Percentiles rank a stretch among this genome's conserved stretches.
These are phyloP conservation scores for Corticium candelabrum DNA, from an alignment of 37 sponge, comb jelly and placozoan species.

Conservation along the genomic window DNA sequence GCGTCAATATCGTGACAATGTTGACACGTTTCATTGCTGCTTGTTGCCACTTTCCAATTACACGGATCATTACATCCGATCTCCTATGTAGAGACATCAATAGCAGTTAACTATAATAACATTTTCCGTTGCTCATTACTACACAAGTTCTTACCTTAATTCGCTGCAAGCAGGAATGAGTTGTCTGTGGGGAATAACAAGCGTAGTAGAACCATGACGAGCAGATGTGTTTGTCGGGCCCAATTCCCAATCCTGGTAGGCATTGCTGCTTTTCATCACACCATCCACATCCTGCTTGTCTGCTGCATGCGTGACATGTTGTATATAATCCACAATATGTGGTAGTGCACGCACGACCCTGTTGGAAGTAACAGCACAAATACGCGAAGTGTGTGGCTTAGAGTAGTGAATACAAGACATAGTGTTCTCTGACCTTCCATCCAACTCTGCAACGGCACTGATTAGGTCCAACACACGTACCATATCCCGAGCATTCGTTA, in stretches of 20 bases:
- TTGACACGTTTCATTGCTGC: slow-evolving; percentile 5
- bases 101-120: neutral
- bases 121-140: too few species aligned
- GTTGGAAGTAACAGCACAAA: too few species aligned
- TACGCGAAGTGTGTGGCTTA: neutral
- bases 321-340: neutral
- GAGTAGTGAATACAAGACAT: neutral
- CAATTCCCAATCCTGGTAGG: neutral
- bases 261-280: neutral
- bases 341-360: neutral
- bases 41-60: neutral
- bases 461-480: neutral
- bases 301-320: neutral
- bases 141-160: neutral
- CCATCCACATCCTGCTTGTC: neutral
- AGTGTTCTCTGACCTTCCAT: neutral
- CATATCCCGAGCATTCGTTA: neutral
- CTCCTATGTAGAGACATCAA: too few species aligned
- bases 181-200: neutral
- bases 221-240: neutral
- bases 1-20: neutral
- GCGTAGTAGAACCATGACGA: neutral
- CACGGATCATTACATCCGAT: neutral
- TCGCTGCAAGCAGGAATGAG: neutral
- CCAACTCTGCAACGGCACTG: neutral